Evolutionary conservation across 2,113 vertebrate genomes (phyloP).

Genomic region (Acanthisitta chloris): DNA sequence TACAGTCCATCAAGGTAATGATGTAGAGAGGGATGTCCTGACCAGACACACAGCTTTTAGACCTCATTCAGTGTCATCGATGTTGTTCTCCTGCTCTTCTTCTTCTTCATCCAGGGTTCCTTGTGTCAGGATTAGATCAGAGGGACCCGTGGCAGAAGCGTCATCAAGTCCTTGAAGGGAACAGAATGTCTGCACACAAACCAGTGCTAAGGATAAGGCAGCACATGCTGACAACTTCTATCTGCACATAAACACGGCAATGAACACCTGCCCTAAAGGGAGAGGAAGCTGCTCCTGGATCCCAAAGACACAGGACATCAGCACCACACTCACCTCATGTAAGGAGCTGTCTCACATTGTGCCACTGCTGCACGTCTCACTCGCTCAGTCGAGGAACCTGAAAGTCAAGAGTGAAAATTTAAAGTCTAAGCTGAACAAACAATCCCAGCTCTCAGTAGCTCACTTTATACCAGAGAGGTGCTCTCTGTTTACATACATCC

Average conservation of each 20-base stretch:
- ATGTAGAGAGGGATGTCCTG: neutral
- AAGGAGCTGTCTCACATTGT: neutral
- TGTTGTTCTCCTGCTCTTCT: slow-evolving; percentile 84
- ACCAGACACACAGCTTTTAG: neutral
- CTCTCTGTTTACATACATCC: too few species aligned
- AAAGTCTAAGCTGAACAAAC: too few species aligned
- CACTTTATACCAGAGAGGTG: too few species aligned
- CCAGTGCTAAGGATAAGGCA: neutral
- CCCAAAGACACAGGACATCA: neutral
- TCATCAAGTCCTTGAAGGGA: slow-evolving; percentile 23
- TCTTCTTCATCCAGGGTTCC: slow-evolving; percentile 80
- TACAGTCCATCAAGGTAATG: neutral
- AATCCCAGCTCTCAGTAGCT: too few species aligned
- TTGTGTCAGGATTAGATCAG: slow-evolving; percentile 89
- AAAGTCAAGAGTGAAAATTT: too few species aligned
- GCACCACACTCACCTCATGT: neutral
- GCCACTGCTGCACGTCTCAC: too few species aligned
- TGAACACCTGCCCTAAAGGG: neutral
- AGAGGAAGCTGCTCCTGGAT: neutral
- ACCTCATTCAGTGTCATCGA: slow-evolving; percentile 82
- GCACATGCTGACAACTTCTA: neutral
- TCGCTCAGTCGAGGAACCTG: too few species aligned
- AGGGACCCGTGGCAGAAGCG: slow-evolving; percentile 74
- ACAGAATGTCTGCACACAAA: neutral
- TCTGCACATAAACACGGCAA: neutral